A percentile compares a stretch with the other conserved stretches of the same genome.
Evolutionary conservation across 2,797 vertebrate species (phyloP).

Genomic region (Sebastes minor): DNA sequence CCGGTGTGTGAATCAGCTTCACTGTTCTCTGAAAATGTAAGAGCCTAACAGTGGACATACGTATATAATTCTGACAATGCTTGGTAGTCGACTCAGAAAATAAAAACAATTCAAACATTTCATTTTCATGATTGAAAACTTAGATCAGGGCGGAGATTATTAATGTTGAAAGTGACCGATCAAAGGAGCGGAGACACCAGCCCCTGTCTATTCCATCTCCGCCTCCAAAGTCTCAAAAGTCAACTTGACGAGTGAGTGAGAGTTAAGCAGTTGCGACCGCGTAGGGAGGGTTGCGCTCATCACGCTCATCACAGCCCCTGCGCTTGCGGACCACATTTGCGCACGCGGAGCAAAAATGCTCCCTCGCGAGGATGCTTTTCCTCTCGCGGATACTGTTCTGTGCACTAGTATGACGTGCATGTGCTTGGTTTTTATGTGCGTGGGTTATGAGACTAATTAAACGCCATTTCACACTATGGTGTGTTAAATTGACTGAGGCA

Average conservation of each 20-base stretch:
- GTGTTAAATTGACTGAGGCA: neutral
- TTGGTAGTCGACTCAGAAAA: neutral
- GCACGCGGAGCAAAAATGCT: neutral
- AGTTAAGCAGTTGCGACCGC: too few species aligned
- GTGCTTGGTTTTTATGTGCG: too few species aligned
- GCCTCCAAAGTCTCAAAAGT: too few species aligned
- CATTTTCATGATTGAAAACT: neutral
- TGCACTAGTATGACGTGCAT: neutral
- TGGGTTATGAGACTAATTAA: neutral
- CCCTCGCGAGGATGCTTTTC: neutral
- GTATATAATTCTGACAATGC: neutral
- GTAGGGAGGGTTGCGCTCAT: too few species aligned
- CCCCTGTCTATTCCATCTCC: neutral
- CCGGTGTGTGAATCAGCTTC: neutral
- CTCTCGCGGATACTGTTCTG: neutral
- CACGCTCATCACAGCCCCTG: neutral
- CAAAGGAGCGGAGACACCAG: neutral
- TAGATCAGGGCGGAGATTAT: neutral
- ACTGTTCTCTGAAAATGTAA: neutral
- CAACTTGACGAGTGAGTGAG: too few species aligned
- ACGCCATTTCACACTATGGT: neutral
- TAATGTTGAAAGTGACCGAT: neutral
- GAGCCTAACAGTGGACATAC: neutral
- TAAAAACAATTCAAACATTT: neutral
- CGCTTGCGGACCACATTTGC: neutral